Base-by-base conservation (phyloP, 2,113 vertebrate species). In the Poicephalus gulielmi region DNA sequence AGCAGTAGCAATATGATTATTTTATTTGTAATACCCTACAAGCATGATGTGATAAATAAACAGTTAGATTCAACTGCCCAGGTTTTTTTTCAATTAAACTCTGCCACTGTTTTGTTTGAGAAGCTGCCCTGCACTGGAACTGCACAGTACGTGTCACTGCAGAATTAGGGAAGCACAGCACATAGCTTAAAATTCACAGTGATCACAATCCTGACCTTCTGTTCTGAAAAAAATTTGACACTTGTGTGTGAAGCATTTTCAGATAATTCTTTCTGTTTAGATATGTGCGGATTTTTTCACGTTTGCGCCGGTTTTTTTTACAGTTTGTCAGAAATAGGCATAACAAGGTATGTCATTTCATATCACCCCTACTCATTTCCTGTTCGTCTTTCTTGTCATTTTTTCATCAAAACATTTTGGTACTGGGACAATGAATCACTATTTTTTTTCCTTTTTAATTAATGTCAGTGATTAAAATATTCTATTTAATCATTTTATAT, bases 111-210 rank as follows among this genome's bases (percentile, higher is more conserved):
- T 87, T 43, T 76, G 43, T 88, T 73, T 76, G 39, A 0, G 0
- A 63, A 43, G 22, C 27, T 71, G 16, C 27, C 43, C 35, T 66
- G 2, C 5, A 0, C 60, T 68, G 69, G 35, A 94, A n/a, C 43
- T 76, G 70, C 19, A 6, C 7, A 6, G 5, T 44, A 66, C 0
- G 0, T 52, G 33, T 57, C 27, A 10, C 18, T 83, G 49, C 47
- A 92, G 59, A 63, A 73, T 90, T 69, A 35, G 22, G 47, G 35
- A 41, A 75, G 31, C 0, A 3, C 28, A 64, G 23, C 20, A 85
- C 44, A 13, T 46, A n/a, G 37, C 59, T 86, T 88, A 59, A 92
- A 82, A 67, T 9, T 70, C 37, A 23, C 0, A 1, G 17, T 75
- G 47, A 41, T 77, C 19, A n/a, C 15, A 86, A 0, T 68, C 86